A percentile compares a stretch with the other conserved stretches of the same genome.
These are phyloP conservation scores for Ambastaia sidthimunki DNA, from an alignment of 2,797 vertebrate species.

Conservation along the genomic window DNA sequence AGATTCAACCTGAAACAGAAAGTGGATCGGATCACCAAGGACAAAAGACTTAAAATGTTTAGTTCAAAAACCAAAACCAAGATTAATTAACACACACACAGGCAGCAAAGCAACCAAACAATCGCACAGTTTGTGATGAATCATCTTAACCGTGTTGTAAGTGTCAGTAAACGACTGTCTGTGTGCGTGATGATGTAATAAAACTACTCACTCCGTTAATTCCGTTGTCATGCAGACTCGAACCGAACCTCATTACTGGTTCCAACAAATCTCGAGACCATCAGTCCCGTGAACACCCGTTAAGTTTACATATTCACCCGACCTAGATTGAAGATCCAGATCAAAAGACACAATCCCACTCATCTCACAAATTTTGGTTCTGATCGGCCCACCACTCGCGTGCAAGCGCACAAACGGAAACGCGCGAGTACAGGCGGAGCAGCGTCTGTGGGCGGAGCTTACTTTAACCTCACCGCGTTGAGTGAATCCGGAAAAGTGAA, in stretches of 20 bases:
- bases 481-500: not conserved
- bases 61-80: not conserved
- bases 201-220: conserved; percentile 11
- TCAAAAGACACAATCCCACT: not conserved
- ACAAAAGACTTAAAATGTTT: too few relatives aligned
- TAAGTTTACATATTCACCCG: not conserved
- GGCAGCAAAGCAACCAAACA: not conserved
- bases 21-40: not conserved
- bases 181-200: not conserved
- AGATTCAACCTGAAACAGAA: conserved; percentile 22
- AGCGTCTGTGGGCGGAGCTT: conserved; percentile 9
- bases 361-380: not conserved
- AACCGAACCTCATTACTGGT: not conserved
- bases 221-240: conserved; percentile 21
- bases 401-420: not conserved
- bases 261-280: not conserved
- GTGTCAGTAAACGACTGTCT: not conserved
- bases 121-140: not conserved
- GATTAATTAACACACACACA: too few relatives aligned
- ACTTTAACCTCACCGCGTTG: not conserved
- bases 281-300: not conserved
- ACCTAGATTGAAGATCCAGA: not conserved
- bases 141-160: not conserved
- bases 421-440: not conserved
- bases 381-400: not conserved